phyloP scores from a whole-genome alignment of 1,140 invertebrate species.

The Drosophila tropicalis region DNA sequence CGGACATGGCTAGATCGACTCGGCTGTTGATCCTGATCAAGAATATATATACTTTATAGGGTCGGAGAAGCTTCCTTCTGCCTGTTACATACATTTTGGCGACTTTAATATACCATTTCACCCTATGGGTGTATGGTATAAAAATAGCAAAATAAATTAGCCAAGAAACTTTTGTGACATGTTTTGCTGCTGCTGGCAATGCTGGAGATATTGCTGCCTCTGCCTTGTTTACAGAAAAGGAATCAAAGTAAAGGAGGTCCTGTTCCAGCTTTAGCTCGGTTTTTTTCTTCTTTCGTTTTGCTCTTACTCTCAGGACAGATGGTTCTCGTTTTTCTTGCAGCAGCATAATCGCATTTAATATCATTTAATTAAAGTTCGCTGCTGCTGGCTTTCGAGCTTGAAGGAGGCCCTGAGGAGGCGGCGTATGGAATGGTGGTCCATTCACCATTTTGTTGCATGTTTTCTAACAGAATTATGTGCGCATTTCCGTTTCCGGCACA shows the following conservation, averaged over 20 bases:
- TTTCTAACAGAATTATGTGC: slow-evolving; percentile 69
- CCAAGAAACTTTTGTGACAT: slow-evolving; percentile 61
- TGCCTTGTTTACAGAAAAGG: slow-evolving; percentile 29
- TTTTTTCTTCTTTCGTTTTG: background rate
- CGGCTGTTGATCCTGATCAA: too few species aligned
- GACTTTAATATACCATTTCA: too few species aligned
- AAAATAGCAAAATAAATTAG: slow-evolving; percentile 72
- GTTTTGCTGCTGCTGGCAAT: slow-evolving; percentile 48
- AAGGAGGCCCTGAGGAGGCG: background rate
- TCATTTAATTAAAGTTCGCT: slow-evolving; percentile 71
- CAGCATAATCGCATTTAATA: slow-evolving; percentile 60
- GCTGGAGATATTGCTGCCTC: slow-evolving; percentile 2
- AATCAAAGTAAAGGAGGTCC: slow-evolving; percentile 7
- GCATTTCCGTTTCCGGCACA: slow-evolving; percentile 70
- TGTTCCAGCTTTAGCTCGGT: too few species aligned
- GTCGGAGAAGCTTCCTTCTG: too few species aligned
- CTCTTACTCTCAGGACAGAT: background rate
- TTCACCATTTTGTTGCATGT: slow-evolving; percentile 51
- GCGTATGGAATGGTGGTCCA: background rate
- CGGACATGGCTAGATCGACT: too few species aligned
- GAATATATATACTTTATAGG: too few species aligned
- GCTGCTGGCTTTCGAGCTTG: slow-evolving; percentile 7
- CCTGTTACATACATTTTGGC: too few species aligned
- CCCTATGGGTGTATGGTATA: too few species aligned
- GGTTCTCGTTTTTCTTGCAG: slow-evolving; percentile 5